A percentile compares a stretch with the other conserved stretches of the same genome.
Conservation (phyloP, 2,797 vertebrate species). For the Cryptoblepharus egeriae region DNA sequence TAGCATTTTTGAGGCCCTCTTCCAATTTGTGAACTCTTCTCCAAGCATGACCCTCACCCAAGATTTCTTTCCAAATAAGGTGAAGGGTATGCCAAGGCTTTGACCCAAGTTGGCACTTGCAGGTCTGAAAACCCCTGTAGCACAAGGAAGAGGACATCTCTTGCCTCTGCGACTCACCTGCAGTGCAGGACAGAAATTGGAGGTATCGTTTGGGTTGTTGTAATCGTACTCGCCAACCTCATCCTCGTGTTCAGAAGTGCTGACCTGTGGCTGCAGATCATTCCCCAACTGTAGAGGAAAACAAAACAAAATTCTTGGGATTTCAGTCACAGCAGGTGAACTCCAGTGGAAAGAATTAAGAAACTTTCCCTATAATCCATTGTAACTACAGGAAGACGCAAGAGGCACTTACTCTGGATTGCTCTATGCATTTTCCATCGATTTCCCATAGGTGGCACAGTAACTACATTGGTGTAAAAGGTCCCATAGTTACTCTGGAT, state of each 20-base stretch:
- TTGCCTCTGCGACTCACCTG: constrained; percentile 75
- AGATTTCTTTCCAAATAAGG: background rate
- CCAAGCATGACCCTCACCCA: too few relatives aligned
- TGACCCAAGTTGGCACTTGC: background rate
- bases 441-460: too few relatives aligned
- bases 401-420: too few relatives aligned
- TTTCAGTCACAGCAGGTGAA: background rate
- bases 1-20: background rate
- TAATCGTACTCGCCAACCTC: constrained; percentile 91
- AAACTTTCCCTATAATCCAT: too few relatives aligned
- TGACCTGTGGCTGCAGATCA: constrained; percentile 54
- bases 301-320: background rate
- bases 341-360: background rate
- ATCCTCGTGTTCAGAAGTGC: constrained; percentile 78
- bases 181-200: constrained; percentile 92
- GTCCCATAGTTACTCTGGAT: too few relatives aligned
- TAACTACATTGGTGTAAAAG: too few relatives aligned
- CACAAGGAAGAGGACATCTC: background rate
- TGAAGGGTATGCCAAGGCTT: background rate
- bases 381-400: too few relatives aligned
- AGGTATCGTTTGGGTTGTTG: constrained; percentile 90
- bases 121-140: background rate
- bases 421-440: too few relatives aligned
- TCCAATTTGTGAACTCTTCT: too few relatives aligned
- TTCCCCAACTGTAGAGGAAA: constrained; percentile 76